phyloP scores from a whole-genome alignment of 1,140 invertebrate species.

The Zaprionus kolodkinae region DNA sequence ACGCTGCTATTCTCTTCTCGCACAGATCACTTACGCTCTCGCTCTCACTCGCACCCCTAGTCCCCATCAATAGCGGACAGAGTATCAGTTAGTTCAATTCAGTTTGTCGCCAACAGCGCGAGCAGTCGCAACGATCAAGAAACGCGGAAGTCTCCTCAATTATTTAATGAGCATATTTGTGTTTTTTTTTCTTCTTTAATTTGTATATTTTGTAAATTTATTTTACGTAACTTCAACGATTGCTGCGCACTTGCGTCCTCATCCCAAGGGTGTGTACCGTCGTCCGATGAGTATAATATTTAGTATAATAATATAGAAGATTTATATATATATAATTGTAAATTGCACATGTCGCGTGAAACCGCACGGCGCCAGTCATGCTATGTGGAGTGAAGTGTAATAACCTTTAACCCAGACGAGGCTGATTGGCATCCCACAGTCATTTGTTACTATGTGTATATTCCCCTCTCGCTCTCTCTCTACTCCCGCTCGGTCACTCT shows the following conservation, averaged over 20 bases:
- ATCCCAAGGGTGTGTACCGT: slow-evolving; percentile 20
- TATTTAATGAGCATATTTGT: slow-evolving; percentile 39
- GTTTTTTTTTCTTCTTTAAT: slow-evolving; percentile 12
- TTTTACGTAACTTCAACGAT: slow-evolving; percentile 57
- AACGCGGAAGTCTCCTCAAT: slow-evolving; percentile 49
- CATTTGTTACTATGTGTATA: neutral
- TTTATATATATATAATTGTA: slow-evolving; percentile 3
- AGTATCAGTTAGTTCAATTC: slow-evolving; percentile 3
- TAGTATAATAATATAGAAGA: neutral
- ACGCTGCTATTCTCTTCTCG: slow-evolving; percentile 6
- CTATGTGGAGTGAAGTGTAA: neutral
- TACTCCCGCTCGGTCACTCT: too few species aligned
- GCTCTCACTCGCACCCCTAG: neutral
- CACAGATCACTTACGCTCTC: slow-evolving; percentile 3
- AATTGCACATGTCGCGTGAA: neutral
- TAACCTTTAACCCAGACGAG: slow-evolving; percentile 22
- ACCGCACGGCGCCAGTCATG: slow-evolving; percentile 16
- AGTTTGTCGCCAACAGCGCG: slow-evolving; percentile 51
- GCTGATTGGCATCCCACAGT: neutral
- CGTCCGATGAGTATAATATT: neutral
- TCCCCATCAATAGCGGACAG: neutral
- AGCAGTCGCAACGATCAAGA: slow-evolving; percentile 28
- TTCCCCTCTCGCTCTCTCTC: neutral
- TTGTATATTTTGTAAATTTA: slow-evolving; percentile 44
- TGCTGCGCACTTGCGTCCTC: slow-evolving; percentile 36